Evolutionary conservation across 2,113 vertebrate genomes (phyloP).

Genomic region (Melanerpes formicivorus): DNA sequence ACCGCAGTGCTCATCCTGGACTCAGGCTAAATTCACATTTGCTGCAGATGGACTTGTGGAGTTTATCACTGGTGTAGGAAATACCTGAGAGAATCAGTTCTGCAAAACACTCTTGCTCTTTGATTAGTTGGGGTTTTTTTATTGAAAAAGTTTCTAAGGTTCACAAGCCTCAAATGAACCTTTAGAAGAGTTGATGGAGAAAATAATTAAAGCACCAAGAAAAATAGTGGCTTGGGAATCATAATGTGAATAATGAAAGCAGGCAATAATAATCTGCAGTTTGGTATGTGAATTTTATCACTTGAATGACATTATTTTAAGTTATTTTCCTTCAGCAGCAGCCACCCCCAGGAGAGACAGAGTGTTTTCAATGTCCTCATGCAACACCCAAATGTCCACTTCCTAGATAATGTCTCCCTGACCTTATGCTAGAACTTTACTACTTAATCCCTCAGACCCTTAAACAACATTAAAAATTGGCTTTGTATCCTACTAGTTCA

Average conservation of each 20-base stretch:
- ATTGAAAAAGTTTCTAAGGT: slow-evolving; percentile 23
- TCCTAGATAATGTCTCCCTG: background rate
- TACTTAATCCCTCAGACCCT: background rate
- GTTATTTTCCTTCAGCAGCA: background rate
- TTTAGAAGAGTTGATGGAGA: slow-evolving; percentile 11
- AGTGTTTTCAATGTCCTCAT: background rate
- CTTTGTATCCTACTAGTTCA: background rate
- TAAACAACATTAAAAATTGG: background rate
- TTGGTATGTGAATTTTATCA: slow-evolving; percentile 42
- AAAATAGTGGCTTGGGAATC: slow-evolving; percentile 33
- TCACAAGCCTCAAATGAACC: slow-evolving; percentile 36
- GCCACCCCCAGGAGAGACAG: background rate
- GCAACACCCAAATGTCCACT: background rate
- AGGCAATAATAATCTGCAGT: slow-evolving; percentile 33
- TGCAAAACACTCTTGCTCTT: slow-evolving; percentile 2
- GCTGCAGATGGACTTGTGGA: background rate
- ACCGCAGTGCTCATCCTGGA: background rate
- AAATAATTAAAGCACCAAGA: slow-evolving; percentile 58
- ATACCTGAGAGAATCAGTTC: slow-evolving; percentile 34
- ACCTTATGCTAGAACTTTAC: background rate
- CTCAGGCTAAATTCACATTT: background rate
- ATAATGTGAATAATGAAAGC: slow-evolving; percentile 35
- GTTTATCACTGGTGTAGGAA: slow-evolving; percentile 10
- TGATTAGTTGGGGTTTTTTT: background rate
- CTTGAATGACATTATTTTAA: background rate